phyloP scores from a whole-genome alignment of 2,113 vertebrate genomes.

The Synodontis membranacea region DNA sequence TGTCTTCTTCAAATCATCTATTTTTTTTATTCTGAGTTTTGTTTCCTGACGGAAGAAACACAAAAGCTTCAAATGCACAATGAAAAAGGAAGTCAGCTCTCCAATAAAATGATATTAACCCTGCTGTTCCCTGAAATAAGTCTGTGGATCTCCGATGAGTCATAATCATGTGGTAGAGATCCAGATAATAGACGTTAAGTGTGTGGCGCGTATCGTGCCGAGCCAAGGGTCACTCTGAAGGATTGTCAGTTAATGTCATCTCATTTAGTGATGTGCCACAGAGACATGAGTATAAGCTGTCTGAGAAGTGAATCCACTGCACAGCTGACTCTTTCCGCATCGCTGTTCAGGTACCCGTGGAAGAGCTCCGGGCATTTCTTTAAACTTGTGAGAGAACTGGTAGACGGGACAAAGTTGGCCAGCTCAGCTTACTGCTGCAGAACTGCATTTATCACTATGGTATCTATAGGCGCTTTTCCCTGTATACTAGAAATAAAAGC shows the following conservation, averaged over 20 bases:
- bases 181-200: conserved; percentile 20
- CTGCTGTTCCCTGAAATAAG: conserved; percentile 1
- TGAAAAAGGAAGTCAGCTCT: not conserved
- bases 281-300: not conserved
- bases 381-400: not conserved
- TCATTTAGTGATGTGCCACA: conserved; percentile 9
- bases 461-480: not conserved
- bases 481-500: not conserved
- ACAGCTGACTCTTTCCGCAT: not conserved
- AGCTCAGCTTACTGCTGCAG: not conserved
- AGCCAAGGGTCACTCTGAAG: not conserved
- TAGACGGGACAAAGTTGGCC: not conserved
- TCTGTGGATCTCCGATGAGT: conserved; percentile 27
- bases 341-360: not conserved
- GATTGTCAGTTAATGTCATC: conserved; percentile 5
- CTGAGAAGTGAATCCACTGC: not conserved
- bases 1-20: not conserved
- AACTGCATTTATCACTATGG: not conserved
- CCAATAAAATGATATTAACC: conserved; percentile 11
- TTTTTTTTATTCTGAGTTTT: not conserved
- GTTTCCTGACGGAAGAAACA: not conserved
- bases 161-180: conserved; percentile 30
- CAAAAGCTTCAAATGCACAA: not conserved
- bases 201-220: not conserved
- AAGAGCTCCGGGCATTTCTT: not conserved